Percentiles rank a stretch among this genome's conserved stretches.
Evolutionary conservation across 92 coral and sea anemone genomes (phyloP).

Genomic region (Actinernus sp.): DNA sequence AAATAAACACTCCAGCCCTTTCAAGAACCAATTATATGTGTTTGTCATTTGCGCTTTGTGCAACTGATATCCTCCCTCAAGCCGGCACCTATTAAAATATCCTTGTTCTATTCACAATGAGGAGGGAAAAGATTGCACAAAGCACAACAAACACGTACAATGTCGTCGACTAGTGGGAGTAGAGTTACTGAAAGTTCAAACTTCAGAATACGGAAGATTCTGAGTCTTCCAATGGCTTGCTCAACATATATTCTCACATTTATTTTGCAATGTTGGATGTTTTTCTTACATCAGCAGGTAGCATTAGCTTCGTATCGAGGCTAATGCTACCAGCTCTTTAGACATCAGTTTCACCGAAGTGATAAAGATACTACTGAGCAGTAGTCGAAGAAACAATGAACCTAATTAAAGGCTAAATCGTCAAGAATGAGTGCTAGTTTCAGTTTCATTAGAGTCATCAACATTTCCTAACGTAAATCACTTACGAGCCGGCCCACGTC

Average conservation of each 20-base stretch:
- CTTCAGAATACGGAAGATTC: constrained; percentile 49
- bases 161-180: constrained; percentile 66
- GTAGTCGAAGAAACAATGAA: constrained; percentile 45
- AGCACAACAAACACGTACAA: constrained; percentile 62
- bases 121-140: constrained; percentile 62
- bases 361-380: constrained; percentile 46
- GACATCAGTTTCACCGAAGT: constrained; percentile 62
- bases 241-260: constrained; percentile 73
- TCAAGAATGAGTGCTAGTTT: constrained; percentile 39
- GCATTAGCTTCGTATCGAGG: constrained; percentile 78
- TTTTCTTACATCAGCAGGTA: constrained; percentile 63
- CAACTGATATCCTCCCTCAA: too few species aligned
- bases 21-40: too few species aligned
- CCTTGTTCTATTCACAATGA: too few species aligned
- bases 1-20: too few species aligned
- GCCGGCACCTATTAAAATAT: too few species aligned
- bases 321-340: constrained; percentile 66
- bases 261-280: constrained; percentile 81
- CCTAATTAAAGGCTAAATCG: constrained; percentile 59
- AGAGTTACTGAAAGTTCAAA: constrained; percentile 64
- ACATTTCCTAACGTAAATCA: constrained; percentile 23
- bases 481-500: constrained; percentile 38
- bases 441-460: constrained; percentile 56
- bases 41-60: too few species aligned
- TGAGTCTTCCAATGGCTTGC: constrained; percentile 67